phyloP scores from a whole-genome alignment of 1,140 invertebrate genomes.

The Bradysia coprophila region DNA sequence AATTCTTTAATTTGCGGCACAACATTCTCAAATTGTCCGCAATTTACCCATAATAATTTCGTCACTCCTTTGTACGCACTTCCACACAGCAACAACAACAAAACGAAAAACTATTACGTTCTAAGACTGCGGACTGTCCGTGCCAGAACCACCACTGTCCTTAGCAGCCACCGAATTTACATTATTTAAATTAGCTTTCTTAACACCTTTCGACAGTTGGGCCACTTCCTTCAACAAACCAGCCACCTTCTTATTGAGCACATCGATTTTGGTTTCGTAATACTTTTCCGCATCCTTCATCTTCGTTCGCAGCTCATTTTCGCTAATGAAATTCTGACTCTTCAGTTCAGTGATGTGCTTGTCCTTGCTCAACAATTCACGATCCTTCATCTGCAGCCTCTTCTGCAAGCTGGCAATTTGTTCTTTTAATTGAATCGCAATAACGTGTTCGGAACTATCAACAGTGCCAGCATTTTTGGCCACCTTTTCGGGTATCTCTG shows the following conservation, averaged over 20 bases:
- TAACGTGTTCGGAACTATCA: slow-evolving; percentile 81
- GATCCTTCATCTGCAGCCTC: slow-evolving; percentile 68
- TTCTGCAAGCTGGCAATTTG: slow-evolving; percentile 86
- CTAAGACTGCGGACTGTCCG: slow-evolving; percentile 61
- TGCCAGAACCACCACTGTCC: slow-evolving; percentile 48
- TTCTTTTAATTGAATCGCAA: slow-evolving; percentile 84
- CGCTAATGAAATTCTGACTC: slow-evolving; percentile 74
- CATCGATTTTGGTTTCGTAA: slow-evolving; percentile 58
- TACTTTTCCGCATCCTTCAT: slow-evolving; percentile 66
- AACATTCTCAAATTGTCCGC: too few relatives aligned
- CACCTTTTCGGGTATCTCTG: slow-evolving; percentile 22
- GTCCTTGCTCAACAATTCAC: slow-evolving; percentile 73
- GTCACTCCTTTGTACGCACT: too few relatives aligned
- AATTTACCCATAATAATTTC: too few relatives aligned
- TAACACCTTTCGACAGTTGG: slow-evolving; percentile 58
- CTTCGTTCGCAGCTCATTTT: slow-evolving; percentile 67
- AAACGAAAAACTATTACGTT: too few relatives aligned
- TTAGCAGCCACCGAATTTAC: slow-evolving; percentile 23
- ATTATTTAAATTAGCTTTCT: slow-evolving; percentile 32
- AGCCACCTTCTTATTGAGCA: slow-evolving; percentile 60
- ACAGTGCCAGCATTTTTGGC: slow-evolving; percentile 16
- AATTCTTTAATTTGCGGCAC: too few relatives aligned
- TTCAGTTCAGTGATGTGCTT: slow-evolving; percentile 87
- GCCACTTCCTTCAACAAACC: slow-evolving; percentile 67
- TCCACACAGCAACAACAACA: too few relatives aligned